Evolutionary conservation across 2,888 invertebrate species (phyloP).

Genomic region (Empis livida): DNA sequence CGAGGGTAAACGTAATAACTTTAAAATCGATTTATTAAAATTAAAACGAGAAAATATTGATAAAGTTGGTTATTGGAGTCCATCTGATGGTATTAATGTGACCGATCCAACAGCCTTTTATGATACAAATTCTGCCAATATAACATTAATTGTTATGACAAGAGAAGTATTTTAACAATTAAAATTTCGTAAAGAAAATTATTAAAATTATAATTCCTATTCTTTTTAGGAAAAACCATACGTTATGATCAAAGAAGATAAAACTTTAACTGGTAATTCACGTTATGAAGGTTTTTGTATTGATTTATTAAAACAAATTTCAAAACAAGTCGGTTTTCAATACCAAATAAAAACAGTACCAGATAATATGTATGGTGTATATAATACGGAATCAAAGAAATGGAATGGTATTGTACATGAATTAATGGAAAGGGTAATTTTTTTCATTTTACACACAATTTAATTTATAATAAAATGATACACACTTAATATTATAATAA

Average conservation of each 20-base stretch:
- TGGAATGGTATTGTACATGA: constrained; percentile 87
- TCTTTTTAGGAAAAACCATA: constrained; percentile 69
- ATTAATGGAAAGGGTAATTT: constrained; percentile 71
- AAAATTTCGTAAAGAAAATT: neutral
- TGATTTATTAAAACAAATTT: constrained; percentile 72
- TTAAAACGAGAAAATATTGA: constrained; percentile 63
- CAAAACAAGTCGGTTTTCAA: constrained; percentile 72
- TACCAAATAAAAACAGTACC: constrained; percentile 74
- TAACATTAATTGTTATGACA: constrained; percentile 81
- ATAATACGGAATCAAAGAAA: constrained; percentile 72
- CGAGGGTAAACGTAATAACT: constrained; percentile 69
- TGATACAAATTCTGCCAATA: constrained; percentile 68
- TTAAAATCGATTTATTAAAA: constrained; percentile 75
- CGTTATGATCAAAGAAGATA: constrained; percentile 77
- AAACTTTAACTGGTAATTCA: constrained; percentile 75
- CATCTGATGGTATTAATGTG: constrained; percentile 58
- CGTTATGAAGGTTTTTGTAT: constrained; percentile 87
- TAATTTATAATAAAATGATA: too few relatives aligned
- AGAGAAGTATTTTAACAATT: constrained; percentile 50
- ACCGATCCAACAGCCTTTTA: constrained; percentile 78
- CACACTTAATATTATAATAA: too few relatives aligned
- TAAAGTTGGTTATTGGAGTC: constrained; percentile 75
- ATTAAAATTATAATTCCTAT: too few relatives aligned
- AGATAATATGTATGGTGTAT: constrained; percentile 79
- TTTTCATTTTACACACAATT: too few relatives aligned